A percentile compares a stretch with the other conserved stretches of the same genome.
Evolutionary conservation across 2,888 invertebrate species (phyloP).

Genomic region (Limnephilus auricula): DNA sequence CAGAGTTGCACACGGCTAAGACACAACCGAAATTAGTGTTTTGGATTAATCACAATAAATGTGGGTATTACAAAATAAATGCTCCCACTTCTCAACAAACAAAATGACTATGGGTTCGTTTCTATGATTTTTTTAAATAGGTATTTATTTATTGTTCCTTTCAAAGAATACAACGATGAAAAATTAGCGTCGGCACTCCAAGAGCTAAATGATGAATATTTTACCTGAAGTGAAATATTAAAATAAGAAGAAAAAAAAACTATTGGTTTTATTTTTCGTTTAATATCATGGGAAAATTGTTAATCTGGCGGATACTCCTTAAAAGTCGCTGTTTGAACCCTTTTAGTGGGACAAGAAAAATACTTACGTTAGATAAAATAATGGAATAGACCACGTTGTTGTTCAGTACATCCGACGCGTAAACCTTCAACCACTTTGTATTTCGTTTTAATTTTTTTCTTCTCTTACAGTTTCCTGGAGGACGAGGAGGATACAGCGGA

Average conservation of each 20-base stretch:
- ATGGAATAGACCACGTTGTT: background rate
- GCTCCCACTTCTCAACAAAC: background rate
- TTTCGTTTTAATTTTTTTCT: background rate
- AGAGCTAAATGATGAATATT: no score
- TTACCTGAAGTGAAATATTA: no score
- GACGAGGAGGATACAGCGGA: slow-evolving; percentile 72
- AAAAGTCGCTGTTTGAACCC: background rate
- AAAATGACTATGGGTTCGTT: background rate
- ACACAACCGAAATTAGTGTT: no score
- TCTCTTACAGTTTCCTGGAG: slow-evolving; percentile 63
- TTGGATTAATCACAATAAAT: no score
- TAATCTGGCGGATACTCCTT: background rate
- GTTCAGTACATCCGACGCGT: background rate
- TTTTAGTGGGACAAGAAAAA: background rate
- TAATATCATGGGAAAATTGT: background rate
- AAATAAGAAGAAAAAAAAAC: no score
- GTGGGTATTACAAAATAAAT: background rate
- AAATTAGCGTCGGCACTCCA: no score
- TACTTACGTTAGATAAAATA: no score
- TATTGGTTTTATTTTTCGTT: background rate
- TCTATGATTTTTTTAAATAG: background rate
- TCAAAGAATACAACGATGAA: no score
- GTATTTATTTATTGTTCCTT: background rate
- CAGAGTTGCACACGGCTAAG: no score
- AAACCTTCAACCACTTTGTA: background rate